phyloP scores from a whole-genome alignment of 2,888 invertebrate species.

The Drosophila silvestris region DNA sequence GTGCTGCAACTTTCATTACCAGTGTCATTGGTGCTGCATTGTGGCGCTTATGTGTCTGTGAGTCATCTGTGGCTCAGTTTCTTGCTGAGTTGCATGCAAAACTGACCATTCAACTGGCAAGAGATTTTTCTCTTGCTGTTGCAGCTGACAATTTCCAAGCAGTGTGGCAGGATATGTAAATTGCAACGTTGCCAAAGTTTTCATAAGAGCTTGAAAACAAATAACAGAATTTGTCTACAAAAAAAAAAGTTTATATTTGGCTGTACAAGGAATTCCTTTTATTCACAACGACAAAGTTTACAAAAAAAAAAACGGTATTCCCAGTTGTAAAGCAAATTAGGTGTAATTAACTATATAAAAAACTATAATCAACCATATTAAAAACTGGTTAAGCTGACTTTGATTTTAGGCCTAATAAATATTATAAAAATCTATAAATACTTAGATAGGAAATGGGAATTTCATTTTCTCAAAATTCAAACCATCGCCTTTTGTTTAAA shows the following conservation, averaged over 20 bases:
- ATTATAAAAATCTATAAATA: neutral
- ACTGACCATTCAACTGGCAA: constrained; percentile 73
- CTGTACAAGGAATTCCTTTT: neutral
- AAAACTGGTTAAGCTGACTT: neutral
- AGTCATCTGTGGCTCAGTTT: constrained; percentile 48
- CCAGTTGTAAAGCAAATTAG: neutral
- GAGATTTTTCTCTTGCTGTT: constrained; percentile 37
- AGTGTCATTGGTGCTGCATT: constrained; percentile 72
- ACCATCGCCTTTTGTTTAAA: neutral
- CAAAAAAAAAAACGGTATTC: neutral
- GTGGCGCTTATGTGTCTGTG: constrained; percentile 20
- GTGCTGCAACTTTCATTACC: constrained; percentile 75
- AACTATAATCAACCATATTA: neutral
- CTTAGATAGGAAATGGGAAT: neutral
- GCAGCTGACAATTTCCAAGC: constrained; percentile 34
- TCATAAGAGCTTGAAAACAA: neutral
- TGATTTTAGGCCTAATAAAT: neutral
- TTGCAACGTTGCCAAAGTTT: constrained; percentile 18
- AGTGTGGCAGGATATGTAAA: constrained; percentile 19
- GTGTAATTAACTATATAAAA: neutral
- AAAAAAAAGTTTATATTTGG: neutral
- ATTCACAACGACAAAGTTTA: neutral
- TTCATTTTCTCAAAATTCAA: neutral
- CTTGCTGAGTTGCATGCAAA: constrained; percentile 58
- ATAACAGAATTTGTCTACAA: neutral